Evolutionary conservation across 2,113 vertebrate species (phyloP).

Genomic region (Polypterus senegalus): DNA sequence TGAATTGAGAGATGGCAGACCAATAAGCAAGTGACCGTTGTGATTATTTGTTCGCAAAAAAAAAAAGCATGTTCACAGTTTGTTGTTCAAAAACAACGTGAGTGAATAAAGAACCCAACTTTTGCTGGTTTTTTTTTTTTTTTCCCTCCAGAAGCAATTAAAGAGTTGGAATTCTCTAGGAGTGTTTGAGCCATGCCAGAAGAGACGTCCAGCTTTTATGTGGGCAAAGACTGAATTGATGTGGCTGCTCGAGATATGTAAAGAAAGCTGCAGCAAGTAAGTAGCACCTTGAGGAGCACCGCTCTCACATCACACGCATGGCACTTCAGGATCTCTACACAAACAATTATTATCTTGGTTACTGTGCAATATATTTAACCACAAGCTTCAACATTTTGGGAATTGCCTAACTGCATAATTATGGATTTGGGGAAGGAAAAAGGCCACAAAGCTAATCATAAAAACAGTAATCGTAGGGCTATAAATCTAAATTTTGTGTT

Average conservation of each 20-base stretch:
- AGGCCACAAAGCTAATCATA: neutral
- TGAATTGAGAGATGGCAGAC: slow-evolving; percentile 45
- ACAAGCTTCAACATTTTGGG: neutral
- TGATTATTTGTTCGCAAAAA: slow-evolving; percentile 40
- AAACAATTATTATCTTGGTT: neutral
- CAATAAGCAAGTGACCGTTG: slow-evolving; percentile 48
- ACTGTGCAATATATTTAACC: neutral
- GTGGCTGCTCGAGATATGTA: slow-evolving; percentile 33
- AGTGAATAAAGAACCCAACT: slow-evolving; percentile 43
- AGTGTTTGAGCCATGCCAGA: slow-evolving; percentile 11
- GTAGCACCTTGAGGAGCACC: slow-evolving; percentile 31
- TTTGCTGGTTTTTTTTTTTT: slow-evolving; percentile 28
- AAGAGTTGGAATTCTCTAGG: slow-evolving; percentile 38
- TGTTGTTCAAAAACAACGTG: slow-evolving; percentile 48
- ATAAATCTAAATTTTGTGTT: neutral
- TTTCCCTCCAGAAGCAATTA: slow-evolving; percentile 27
- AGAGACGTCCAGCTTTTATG: slow-evolving; percentile 44
- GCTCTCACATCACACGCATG: slow-evolving; percentile 17
- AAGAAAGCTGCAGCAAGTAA: slow-evolving; percentile 35
- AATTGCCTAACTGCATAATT: neutral
- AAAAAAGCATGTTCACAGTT: slow-evolving; percentile 31
- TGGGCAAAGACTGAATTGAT: slow-evolving; percentile 39
- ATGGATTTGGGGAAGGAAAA: neutral
- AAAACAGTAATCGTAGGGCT: neutral
- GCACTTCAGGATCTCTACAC: too few relatives aligned